Evolutionary conservation across 2,888 invertebrate genomes (phyloP).

Genomic region (Drosophila nr. fundita): DNA sequence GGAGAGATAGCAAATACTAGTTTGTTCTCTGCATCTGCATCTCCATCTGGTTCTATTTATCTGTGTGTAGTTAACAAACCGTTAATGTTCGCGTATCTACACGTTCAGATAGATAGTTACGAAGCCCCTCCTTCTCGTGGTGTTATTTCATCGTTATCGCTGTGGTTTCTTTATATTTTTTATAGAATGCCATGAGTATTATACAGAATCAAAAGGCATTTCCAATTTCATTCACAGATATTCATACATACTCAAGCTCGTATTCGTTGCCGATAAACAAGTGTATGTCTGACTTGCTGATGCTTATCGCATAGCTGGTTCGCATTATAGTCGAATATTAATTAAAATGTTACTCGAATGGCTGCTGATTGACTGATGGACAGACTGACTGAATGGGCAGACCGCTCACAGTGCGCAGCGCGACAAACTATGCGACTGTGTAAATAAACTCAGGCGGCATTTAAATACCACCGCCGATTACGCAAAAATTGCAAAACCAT

Average conservation of each 20-base stretch:
- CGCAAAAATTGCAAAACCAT: slow-evolving; percentile 72
- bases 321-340: slow-evolving; percentile 76
- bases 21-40: slow-evolving; percentile 5
- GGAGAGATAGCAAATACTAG: slow-evolving; percentile 7
- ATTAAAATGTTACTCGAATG: slow-evolving; percentile 78
- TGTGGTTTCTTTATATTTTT: slow-evolving; percentile 18
- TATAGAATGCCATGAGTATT: slow-evolving; percentile 57
- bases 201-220: slow-evolving; percentile 71
- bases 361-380: slow-evolving; percentile 50
- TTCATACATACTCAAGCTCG: slow-evolving; percentile 27
- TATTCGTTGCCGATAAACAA: slow-evolving; percentile 33
- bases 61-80: neutral
- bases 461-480: slow-evolving; percentile 67
- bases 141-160: slow-evolving; percentile 12
- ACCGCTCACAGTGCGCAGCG: slow-evolving; percentile 40
- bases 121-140: neutral
- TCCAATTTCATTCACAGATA: slow-evolving; percentile 52
- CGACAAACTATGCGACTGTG: slow-evolving; percentile 67
- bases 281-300: slow-evolving; percentile 35
- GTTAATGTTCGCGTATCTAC: slow-evolving; percentile 21
- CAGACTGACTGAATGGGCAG: slow-evolving; percentile 26
- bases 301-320: slow-evolving; percentile 71
- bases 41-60: neutral
- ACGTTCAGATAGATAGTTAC: slow-evolving; percentile 3
- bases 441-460: slow-evolving; percentile 62